phyloP scores from a whole-genome alignment of 2,797 vertebrate species.

The Scolopax bukidnonensis region DNA sequence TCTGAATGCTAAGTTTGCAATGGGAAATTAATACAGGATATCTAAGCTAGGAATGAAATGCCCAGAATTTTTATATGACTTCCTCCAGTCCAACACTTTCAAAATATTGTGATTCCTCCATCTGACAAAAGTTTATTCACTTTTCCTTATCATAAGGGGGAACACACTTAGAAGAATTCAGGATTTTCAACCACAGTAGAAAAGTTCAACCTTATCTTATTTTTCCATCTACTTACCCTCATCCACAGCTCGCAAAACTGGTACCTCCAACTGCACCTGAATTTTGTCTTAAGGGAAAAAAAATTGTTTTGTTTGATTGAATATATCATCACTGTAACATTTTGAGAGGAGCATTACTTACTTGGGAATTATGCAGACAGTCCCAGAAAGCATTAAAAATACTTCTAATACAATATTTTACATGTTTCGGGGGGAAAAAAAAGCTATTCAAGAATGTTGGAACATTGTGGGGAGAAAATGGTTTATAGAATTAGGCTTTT shows the following conservation, averaged over 20 bases:
- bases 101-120: background rate
- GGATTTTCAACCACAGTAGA: background rate
- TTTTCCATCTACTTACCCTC: background rate
- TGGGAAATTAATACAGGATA: conserved; percentile 44
- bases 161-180: background rate
- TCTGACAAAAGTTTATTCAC: background rate
- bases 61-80: background rate
- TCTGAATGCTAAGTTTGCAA: conserved; percentile 14
- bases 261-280: background rate
- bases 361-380: background rate
- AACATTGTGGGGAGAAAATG: background rate
- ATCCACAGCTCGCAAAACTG: background rate
- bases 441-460: background rate
- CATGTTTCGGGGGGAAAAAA: background rate
- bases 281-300: background rate
- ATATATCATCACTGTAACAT: background rate
- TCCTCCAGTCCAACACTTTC: background rate
- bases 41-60: conserved; percentile 7
- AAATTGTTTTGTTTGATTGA: background rate
- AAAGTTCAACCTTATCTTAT: background rate
- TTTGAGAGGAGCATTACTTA: background rate
- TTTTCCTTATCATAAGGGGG: background rate
- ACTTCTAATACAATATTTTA: background rate
- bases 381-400: background rate
- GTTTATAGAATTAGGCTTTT: background rate